Conservation (phyloP, 2,113 vertebrate genomes). For the Sclerurus mexicanus region DNA sequence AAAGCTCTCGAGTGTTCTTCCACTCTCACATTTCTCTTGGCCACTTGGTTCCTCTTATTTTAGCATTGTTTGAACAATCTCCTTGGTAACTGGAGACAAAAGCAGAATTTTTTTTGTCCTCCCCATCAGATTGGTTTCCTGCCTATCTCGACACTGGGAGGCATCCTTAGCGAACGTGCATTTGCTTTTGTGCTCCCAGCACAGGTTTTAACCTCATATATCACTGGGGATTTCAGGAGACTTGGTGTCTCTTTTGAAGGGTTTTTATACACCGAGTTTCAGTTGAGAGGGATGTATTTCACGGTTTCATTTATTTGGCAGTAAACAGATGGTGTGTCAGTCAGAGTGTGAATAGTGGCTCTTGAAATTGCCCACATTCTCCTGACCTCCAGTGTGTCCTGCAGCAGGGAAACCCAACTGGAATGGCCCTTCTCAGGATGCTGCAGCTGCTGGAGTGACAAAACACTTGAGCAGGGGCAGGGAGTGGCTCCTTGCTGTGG, state of each 20-base stretch:
- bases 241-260: not conserved
- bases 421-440: not conserved
- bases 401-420: not conserved
- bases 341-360: not conserved
- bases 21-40: conserved; percentile 39
- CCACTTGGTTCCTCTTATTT: conserved; percentile 68
- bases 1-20: conserved; percentile 60
- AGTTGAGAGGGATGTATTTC: not conserved
- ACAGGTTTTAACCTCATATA: not conserved
- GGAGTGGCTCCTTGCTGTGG: not conserved
- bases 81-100: conserved; percentile 74
- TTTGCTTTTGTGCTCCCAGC: not conserved
- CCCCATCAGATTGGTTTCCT: conserved; percentile 40
- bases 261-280: not conserved
- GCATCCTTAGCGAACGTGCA: not conserved
- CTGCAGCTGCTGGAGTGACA: not conserved
- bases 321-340: not conserved
- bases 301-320: not conserved
- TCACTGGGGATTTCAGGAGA: not conserved
- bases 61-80: conserved; percentile 74
- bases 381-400: not conserved
- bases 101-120: conserved; percentile 61
- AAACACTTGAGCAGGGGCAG: not conserved
- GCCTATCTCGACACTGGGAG: not conserved
- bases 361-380: fast-evolving